Conservation (phyloP, 2,888 invertebrate species). For the Agonopterix heracliana region DNA sequence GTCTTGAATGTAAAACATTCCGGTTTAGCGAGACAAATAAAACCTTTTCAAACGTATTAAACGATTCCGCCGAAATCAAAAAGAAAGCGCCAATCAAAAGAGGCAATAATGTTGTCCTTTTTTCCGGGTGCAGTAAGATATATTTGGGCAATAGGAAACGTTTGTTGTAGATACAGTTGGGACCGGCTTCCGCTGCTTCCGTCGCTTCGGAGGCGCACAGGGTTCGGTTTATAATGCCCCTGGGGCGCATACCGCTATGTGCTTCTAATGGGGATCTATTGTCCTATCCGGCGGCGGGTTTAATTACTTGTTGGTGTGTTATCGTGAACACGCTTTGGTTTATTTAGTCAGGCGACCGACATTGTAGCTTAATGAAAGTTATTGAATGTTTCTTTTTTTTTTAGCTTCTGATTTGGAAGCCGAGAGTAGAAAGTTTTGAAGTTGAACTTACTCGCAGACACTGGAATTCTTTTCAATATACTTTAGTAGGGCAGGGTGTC, state of each 20-base stretch:
- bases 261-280: slow-evolving; percentile 58
- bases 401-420: no score
- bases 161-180: slow-evolving; percentile 10
- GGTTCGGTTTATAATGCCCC: slow-evolving; percentile 28
- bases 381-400: no score
- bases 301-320: slow-evolving; percentile 33
- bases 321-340: slow-evolving; percentile 8
- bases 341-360: no score
- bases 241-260: slow-evolving; percentile 44
- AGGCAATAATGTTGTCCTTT: slow-evolving; percentile 1
- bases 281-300: slow-evolving; percentile 34
- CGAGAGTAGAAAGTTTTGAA: no score
- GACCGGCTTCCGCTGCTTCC: slow-evolving; percentile 11
- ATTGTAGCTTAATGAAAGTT: no score
- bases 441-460: no score
- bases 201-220: slow-evolving; percentile 6
- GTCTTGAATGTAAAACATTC: no score
- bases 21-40: no score
- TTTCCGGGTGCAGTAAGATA: slow-evolving; percentile 4
- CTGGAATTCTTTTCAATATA: no score
- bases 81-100: slow-evolving; percentile 3
- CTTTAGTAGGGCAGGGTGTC: no score
- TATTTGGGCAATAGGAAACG: slow-evolving; percentile 5
- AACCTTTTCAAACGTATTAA: not conserved
- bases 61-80: not conserved